Base-by-base conservation (phyloP, 2,113 vertebrate species). In the Calcarius ornatus region DNA sequence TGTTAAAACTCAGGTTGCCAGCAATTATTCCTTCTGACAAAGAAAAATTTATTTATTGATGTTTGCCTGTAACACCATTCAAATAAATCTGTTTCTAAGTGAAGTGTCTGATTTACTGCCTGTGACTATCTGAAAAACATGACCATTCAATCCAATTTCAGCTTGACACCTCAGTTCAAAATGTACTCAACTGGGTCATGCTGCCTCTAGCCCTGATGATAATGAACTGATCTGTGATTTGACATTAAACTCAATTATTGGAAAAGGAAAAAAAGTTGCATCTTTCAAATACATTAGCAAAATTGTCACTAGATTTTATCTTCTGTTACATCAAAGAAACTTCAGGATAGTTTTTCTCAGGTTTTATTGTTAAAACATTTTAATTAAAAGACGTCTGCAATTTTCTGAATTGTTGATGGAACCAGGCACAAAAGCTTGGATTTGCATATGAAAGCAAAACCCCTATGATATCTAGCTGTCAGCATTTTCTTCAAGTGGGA, bases 1-100 rank as follows among this genome's bases (percentile, higher is more conserved):
- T 97, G 96, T 94, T 94, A 93, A 95, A 97, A 96, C 81, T 95
- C 81, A 83, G 60, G 89, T 95, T 97, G 66, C 71, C 86, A 93
- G 82, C 92, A 98, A 98, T 98, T 98, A 98, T 95, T 96, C 63
- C 76, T 68, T 38, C 43, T 92, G 90, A 96, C 82, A 82, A 96
- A 97, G 86, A 92, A 96, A 97, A 96, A 86, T 95, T 98, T 98
- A 95, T 97, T 98, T 97, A 97, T 97, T 96, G 97, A 95, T 96
- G 95, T 93, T 96, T 97, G 87, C 89, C 96, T 97, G 88, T 92
- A 95, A 93, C 84, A 92, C 69, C 13, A 33, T 94, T 96, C 93
- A 96, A 86, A 98, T 97, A 98, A 97, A 98, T 98, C 92, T 94
- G 88, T 97, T 96, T 90, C 80, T 97, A 98, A 98, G 86, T 97